These are phyloP conservation scores for Desoria tigrina DNA, from an alignment of 2,888 invertebrate genomes.

Conservation along the genomic window DNA sequence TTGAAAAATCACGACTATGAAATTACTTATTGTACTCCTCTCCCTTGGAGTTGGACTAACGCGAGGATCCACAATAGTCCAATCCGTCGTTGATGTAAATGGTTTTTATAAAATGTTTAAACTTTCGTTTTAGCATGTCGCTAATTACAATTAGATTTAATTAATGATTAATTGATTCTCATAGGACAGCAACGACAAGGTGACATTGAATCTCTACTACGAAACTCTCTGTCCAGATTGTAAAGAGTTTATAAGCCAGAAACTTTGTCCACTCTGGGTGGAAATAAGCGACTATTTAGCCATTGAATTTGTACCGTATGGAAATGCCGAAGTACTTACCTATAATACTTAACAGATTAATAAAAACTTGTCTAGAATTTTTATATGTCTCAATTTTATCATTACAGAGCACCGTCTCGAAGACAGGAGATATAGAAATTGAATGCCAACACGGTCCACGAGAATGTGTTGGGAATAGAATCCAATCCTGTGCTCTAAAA, in stretches of 20 bases:
- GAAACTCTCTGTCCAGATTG: constrained; percentile 47
- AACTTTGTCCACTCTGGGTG: constrained; percentile 38
- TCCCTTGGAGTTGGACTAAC: too few relatives aligned
- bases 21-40: too few relatives aligned
- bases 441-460: constrained; percentile 45
- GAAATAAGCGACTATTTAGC: constrained; percentile 32
- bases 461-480: constrained; percentile 44
- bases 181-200: too few relatives aligned
- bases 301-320: constrained; percentile 46
- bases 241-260: constrained; percentile 25
- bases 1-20: too few relatives aligned
- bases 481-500: constrained; percentile 41
- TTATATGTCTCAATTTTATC: neutral
- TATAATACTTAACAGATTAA: constrained; percentile 1
- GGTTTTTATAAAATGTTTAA: too few relatives aligned
- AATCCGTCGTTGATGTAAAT: too few relatives aligned
- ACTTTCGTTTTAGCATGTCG: too few relatives aligned
- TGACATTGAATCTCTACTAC: constrained; percentile 33
- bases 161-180: too few relatives aligned
- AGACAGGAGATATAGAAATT: constrained; percentile 34
- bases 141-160: too few relatives aligned
- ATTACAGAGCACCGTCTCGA: constrained; percentile 29
- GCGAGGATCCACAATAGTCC: too few relatives aligned
- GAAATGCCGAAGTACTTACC: constrained; percentile 48
- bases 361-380: neutral